Percentiles rank a stretch among this genome's conserved stretches.
Evolutionary conservation across 1,140 invertebrate genomes (phyloP).

Genomic region (Papilio polytes): DNA sequence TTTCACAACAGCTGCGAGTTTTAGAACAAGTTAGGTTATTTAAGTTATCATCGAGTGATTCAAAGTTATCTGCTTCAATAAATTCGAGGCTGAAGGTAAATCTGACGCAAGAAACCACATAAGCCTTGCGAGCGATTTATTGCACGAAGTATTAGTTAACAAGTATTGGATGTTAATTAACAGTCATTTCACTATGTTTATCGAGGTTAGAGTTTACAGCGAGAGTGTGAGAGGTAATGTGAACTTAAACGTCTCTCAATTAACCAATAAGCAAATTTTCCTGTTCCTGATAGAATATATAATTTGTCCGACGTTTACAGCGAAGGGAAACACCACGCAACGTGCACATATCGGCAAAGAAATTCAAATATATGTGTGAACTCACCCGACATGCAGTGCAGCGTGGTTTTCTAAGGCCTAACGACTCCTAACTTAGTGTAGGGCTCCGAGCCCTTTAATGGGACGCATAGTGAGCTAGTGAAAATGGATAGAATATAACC

Average conservation of each 20-base stretch:
- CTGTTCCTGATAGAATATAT: too few relatives aligned
- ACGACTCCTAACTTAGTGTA: too few relatives aligned
- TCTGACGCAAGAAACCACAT: slow-evolving; percentile 12
- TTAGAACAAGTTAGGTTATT: background rate
- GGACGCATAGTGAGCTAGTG: too few relatives aligned
- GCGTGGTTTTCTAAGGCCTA: too few relatives aligned
- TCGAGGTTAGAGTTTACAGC: background rate
- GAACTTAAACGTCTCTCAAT: background rate
- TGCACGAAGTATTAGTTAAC: slow-evolving; percentile 2
- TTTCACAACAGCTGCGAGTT: background rate
- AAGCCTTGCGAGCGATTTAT: slow-evolving; percentile 13
- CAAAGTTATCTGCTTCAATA: slow-evolving; percentile 11
- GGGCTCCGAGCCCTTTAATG: too few relatives aligned
- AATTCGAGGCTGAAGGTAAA: slow-evolving; percentile 15
- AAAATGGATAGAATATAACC: too few relatives aligned
- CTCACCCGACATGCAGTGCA: too few relatives aligned
- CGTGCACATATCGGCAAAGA: too few relatives aligned
- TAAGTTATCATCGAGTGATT: slow-evolving; percentile 27
- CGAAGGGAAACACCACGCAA: too few relatives aligned
- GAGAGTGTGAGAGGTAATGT: background rate
- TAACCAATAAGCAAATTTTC: too few relatives aligned
- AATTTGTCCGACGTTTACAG: too few relatives aligned
- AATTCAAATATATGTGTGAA: too few relatives aligned
- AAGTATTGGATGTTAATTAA: background rate
- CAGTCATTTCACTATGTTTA: slow-evolving; percentile 13